These are phyloP conservation scores for Elgaria multicarinata DNA, from an alignment of 2,113 vertebrate genomes.

Conservation along the genomic window DNA sequence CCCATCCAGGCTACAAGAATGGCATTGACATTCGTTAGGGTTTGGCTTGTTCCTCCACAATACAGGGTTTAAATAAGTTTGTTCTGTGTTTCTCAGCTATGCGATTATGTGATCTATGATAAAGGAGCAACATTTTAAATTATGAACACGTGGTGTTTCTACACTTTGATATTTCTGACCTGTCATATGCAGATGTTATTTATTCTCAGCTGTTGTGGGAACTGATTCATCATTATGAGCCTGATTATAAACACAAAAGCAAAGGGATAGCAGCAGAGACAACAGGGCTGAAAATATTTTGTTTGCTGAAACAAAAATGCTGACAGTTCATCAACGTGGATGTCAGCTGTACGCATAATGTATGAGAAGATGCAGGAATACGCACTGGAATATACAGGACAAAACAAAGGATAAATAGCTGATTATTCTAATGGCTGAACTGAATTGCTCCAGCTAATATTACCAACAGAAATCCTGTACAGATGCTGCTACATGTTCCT, in stretches of 20 bases:
- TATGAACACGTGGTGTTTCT: neutral
- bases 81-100: neutral
- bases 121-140: neutral
- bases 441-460: neutral
- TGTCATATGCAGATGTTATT: constrained; percentile 8
- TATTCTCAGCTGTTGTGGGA: constrained; percentile 6
- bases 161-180: constrained; percentile 11
- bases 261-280: neutral
- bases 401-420: neutral
- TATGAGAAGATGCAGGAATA: neutral
- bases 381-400: rapidly evolving
- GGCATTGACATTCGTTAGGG: neutral
- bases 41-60: neutral
- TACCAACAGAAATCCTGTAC: neutral
- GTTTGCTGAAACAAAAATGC: neutral
- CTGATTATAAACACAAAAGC: constrained; percentile 27
- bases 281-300: neutral
- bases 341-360: neutral
- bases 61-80: neutral
- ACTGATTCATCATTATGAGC: constrained; percentile 22
- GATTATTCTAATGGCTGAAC: neutral
- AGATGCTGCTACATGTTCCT: neutral
- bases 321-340: neutral
- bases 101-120: neutral
- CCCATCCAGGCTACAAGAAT: neutral